Percentiles rank a stretch among this genome's conserved stretches.
These are phyloP conservation scores for Pelochelys cantorii DNA, from an alignment of 2,797 vertebrate species.

Conservation along the genomic window DNA sequence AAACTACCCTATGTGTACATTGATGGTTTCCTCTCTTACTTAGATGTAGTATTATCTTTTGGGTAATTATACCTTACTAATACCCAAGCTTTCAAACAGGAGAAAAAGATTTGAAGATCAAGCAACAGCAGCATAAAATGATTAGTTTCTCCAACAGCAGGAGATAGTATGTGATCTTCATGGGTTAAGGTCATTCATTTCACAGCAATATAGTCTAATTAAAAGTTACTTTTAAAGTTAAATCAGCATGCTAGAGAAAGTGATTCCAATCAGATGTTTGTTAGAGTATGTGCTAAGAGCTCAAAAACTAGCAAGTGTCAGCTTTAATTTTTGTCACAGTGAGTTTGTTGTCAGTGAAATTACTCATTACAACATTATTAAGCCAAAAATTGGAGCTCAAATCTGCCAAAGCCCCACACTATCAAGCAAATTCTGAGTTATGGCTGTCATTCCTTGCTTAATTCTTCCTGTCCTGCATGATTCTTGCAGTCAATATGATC, in stretches of 20 bases:
- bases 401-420: background rate
- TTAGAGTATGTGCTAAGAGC: background rate
- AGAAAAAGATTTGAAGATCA: background rate
- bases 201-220: background rate
- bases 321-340: constrained; percentile 19
- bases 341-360: background rate
- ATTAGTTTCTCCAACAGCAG: background rate
- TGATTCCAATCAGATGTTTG: background rate
- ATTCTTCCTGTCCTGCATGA: background rate
- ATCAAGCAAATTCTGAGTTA: background rate
- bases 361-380: constrained; percentile 17
- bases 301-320: background rate
- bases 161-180: background rate
- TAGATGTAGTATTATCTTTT: background rate
- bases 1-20: background rate
- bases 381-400: background rate
- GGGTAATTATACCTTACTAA: background rate
- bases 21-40: background rate
- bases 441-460: background rate
- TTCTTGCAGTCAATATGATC: background rate
- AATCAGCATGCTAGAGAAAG: background rate
- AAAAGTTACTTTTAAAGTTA: background rate
- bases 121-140: background rate
- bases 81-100: background rate
- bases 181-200: background rate